Conservation (phyloP, 2,113 vertebrate genomes). For the Nicator chloris region DNA sequence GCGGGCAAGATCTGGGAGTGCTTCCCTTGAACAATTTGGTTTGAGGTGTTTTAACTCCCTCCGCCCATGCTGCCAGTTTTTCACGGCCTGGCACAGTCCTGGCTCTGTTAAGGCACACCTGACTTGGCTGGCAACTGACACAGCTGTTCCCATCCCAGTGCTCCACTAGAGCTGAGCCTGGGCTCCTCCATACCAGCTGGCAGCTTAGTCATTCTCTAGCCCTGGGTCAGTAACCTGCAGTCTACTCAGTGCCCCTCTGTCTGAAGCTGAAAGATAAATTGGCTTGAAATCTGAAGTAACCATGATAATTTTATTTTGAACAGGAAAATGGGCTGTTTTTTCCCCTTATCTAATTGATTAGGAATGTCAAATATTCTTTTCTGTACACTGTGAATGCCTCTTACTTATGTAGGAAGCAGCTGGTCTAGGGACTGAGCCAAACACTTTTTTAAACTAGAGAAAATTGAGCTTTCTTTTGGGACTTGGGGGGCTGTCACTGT, state of each 20-base stretch:
- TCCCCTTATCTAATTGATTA: slow-evolving; percentile 66
- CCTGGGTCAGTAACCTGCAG: not conserved
- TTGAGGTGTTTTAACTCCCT: not conserved
- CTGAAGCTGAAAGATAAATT: slow-evolving; percentile 42
- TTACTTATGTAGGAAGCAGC: slow-evolving; percentile 64
- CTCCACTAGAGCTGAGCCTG: not conserved
- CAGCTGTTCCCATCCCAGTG: not conserved
- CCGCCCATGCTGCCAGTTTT: not conserved
- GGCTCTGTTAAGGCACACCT: not conserved
- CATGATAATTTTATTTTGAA: slow-evolving; percentile 41
- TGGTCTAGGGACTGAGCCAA: slow-evolving; percentile 48
- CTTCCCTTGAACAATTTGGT: not conserved
- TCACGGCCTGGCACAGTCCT: not conserved
- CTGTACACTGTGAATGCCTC: slow-evolving; percentile 26
- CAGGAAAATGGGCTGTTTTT: slow-evolving; percentile 42
- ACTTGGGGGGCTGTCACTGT: not conserved
- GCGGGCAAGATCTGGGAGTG: not conserved
- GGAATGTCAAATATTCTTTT: slow-evolving; percentile 63
- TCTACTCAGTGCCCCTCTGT: slow-evolving; percentile 23
- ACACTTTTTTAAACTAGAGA: slow-evolving; percentile 10
- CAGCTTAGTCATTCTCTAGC: not conserved
- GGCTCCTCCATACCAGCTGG: not conserved
- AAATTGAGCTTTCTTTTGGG: not conserved
- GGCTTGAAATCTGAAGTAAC: slow-evolving; percentile 54
- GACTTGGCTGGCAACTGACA: not conserved